Percentiles rank a stretch among this genome's conserved stretches.
These are phyloP conservation scores for Chromoteleia sp. DNA, from an alignment of 2,888 invertebrate species.

Conservation along the genomic window DNA sequence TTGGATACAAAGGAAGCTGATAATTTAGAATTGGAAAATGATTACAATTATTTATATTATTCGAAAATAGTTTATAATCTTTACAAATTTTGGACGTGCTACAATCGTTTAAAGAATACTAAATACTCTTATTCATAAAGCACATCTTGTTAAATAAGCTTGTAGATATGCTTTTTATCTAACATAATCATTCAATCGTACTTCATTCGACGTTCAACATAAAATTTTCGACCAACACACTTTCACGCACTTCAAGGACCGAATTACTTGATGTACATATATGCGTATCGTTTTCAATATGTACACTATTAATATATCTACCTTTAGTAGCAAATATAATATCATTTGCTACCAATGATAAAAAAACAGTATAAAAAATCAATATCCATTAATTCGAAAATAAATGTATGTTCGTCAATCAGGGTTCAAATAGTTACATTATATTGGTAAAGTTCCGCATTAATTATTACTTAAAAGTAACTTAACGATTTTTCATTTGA, in stretches of 20 bases:
- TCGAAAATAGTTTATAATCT: slow-evolving; percentile 71
- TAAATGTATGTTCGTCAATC: slow-evolving; percentile 62
- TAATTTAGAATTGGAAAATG: background rate
- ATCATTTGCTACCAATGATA: slow-evolving; percentile 56
- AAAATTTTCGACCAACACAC: slow-evolving; percentile 61
- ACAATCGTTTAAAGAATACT: slow-evolving; percentile 65
- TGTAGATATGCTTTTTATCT: slow-evolving; percentile 57
- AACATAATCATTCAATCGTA: slow-evolving; percentile 66
- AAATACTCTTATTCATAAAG: slow-evolving; percentile 61
- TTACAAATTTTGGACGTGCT: slow-evolving; percentile 66
- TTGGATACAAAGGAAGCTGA: too few relatives aligned
- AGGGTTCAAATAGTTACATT: slow-evolving; percentile 58
- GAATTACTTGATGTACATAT: slow-evolving; percentile 61
- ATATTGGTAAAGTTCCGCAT: slow-evolving; percentile 15
- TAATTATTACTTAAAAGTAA: slow-evolving; percentile 23
- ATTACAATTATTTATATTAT: slow-evolving; percentile 50
- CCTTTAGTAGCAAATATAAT: slow-evolving; percentile 53
- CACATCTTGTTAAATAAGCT: slow-evolving; percentile 57
- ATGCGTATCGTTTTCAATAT: slow-evolving; percentile 59
- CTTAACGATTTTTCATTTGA: slow-evolving; percentile 54
- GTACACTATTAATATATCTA: slow-evolving; percentile 62
- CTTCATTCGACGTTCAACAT: slow-evolving; percentile 66
- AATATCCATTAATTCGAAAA: slow-evolving; percentile 55
- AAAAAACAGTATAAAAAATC: slow-evolving; percentile 52
- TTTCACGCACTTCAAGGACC: slow-evolving; percentile 49